Conservation (phyloP, 2,113 vertebrate species). For the Formicarius rufipectus region DNA sequence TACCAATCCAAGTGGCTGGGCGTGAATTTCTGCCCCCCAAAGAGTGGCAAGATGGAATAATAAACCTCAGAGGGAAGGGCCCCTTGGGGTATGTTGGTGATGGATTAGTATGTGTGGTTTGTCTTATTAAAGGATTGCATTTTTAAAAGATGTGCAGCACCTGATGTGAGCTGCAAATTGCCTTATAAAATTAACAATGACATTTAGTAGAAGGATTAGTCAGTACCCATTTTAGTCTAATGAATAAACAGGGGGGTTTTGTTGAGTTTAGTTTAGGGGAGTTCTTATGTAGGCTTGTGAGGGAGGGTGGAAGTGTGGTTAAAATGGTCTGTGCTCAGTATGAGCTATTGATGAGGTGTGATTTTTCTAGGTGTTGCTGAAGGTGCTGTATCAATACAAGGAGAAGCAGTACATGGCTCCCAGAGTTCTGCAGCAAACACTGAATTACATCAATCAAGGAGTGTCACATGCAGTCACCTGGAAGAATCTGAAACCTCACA, state of each 20-base stretch:
- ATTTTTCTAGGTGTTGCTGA: slow-evolving; percentile 88
- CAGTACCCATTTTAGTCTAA: background rate
- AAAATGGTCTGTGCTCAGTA: background rate
- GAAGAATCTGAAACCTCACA: slow-evolving; percentile 97
- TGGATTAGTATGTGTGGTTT: background rate
- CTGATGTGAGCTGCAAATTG: background rate
- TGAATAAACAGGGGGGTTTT: background rate
- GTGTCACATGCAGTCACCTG: slow-evolving; percentile 96
- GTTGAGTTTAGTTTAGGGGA: background rate
- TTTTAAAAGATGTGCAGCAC: background rate
- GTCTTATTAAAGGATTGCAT: background rate
- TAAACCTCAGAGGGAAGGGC: background rate
- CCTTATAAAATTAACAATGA: background rate
- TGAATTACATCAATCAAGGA: slow-evolving; percentile 98
- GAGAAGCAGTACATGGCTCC: slow-evolving; percentile 98
- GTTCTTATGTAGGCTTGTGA: background rate
- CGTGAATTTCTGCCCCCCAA: background rate
- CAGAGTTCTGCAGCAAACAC: slow-evolving; percentile 94
- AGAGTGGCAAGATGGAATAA: background rate
- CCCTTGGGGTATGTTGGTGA: background rate
- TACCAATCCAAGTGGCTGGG: background rate
- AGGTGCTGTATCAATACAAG: slow-evolving; percentile 97
- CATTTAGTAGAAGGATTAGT: slow-evolving; percentile 11
- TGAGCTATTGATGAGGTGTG: background rate
- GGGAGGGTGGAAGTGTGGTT: background rate